Conservation (phyloP, 2,113 vertebrate species). For the Anarrhichthys ocellatus region DNA sequence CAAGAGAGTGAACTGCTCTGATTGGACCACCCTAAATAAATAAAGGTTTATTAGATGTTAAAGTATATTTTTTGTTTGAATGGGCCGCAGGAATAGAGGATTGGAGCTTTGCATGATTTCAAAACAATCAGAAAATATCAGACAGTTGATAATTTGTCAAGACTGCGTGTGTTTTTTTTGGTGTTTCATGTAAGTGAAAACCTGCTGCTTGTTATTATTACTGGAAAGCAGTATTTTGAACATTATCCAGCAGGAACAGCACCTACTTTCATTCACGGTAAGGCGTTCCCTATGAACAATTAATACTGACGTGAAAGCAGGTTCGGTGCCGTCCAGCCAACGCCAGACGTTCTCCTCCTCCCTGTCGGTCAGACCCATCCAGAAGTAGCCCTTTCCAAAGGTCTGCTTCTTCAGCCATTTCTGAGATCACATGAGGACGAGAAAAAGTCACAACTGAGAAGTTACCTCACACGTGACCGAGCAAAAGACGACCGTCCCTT, state of each 20-base stretch:
- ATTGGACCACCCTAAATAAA: not conserved
- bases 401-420: slow-evolving; percentile 91
- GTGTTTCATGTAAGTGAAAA: slow-evolving; percentile 32
- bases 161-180: slow-evolving; percentile 17
- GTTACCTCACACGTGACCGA: not conserved
- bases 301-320: slow-evolving; percentile 88
- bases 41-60: not conserved
- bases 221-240: slow-evolving; percentile 10
- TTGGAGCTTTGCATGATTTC: not conserved
- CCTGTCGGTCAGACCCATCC: slow-evolving; percentile 93
- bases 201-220: slow-evolving; percentile 3
- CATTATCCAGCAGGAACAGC: slow-evolving; percentile 8
- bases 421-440: slow-evolving; percentile 78
- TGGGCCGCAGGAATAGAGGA: not conserved
- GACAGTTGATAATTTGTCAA: slow-evolving; percentile 1
- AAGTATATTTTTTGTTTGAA: slow-evolving; percentile 26
- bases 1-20: not conserved
- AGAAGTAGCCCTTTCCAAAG: slow-evolving; percentile 88
- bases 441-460: not conserved
- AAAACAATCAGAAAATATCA: not conserved
- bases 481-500: not conserved
- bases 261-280: not conserved
- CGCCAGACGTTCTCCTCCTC: slow-evolving; percentile 89
- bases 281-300: slow-evolving; percentile 11
- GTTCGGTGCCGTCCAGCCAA: slow-evolving; percentile 91